Conservation (phyloP, 2,888 invertebrate genomes). For the Drosophila helvetica region DNA sequence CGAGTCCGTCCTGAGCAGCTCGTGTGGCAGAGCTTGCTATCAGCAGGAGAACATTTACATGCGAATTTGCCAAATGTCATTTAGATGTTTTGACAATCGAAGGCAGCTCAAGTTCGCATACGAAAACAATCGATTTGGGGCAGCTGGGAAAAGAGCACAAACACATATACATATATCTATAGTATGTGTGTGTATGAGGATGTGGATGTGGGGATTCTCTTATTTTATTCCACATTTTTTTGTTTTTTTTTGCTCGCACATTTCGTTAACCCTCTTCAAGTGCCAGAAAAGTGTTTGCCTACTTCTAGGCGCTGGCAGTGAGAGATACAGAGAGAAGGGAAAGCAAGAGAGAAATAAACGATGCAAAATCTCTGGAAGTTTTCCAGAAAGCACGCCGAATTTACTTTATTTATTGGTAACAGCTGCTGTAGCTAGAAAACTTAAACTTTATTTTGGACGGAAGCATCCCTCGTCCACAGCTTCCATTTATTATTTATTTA, state of each 20-base stretch:
- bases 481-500: neutral
- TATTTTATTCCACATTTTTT: neutral
- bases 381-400: neutral
- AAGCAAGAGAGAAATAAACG: neutral
- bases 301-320: neutral
- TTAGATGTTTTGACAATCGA: slow-evolving; percentile 37
- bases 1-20: neutral
- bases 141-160: slow-evolving; percentile 18
- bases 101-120: slow-evolving; percentile 16
- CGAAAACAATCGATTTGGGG: slow-evolving; percentile 27
- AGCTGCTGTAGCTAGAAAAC: slow-evolving; percentile 13
- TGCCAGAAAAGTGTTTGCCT: slow-evolving; percentile 4
- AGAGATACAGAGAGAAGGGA: neutral
- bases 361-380: neutral
- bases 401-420: slow-evolving; percentile 23
- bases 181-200: neutral
- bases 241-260: neutral
- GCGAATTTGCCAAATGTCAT: slow-evolving; percentile 56
- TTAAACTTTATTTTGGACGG: neutral
- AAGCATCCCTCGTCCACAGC: no score
- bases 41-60: slow-evolving; percentile 41
- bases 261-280: slow-evolving; percentile 14
- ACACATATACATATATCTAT: no score
- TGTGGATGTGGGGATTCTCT: neutral
- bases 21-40: slow-evolving; percentile 12